Base-by-base conservation (phyloP, 1,140 invertebrate species). In the Aethina tumida region DNA sequence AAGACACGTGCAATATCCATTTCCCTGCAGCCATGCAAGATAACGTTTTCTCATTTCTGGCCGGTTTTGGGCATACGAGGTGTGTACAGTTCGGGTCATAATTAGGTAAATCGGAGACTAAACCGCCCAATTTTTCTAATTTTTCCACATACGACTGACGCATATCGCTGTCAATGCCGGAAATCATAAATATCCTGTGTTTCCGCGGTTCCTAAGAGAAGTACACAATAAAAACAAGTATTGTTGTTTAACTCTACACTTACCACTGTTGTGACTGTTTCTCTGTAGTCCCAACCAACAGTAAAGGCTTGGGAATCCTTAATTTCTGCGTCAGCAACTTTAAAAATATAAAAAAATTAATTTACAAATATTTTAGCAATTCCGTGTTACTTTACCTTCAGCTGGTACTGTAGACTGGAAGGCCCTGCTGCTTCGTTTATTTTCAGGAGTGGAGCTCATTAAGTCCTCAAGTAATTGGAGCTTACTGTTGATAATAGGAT, bases 31-130 rank as follows among this genome's bases (percentile, higher is more conserved):
- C 88, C 21, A 94, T 75, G 46, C 79, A 79, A 2, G 78, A 77
- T 2, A 94, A 65, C 61, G 84, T 74, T 64, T 92, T 92, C 67
- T 94, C 89, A 57, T 85, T 91, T 44, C 85, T 74, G 9, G 73
- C 68, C 0, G 79, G 78, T 41, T 72, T 75, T 13, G 75, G 62
- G 40, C 83, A 80, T 15, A 95, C 60, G 5, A 93, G 60, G 63
- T 95, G 89, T 1, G 85, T 91, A 27, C 76, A 75, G 1, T 58
- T 58, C 0, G 62, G 52, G 57, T 91, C 84, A 50, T 79, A 80
- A 47, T 70, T 68, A 1, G 64, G 52, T 4, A 67, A 63, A 16
- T 73, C 68, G 2, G 72, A 71, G 10, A 85, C 67, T 9, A 64
- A 65, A 1, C 81, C 87, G 24, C 84, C 84, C 2, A 92, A 59